A percentile compares a stretch with the other conserved stretches of the same genome.
Conservation (phyloP, 2,113 vertebrate species). For the Archilochus colubris region DNA sequence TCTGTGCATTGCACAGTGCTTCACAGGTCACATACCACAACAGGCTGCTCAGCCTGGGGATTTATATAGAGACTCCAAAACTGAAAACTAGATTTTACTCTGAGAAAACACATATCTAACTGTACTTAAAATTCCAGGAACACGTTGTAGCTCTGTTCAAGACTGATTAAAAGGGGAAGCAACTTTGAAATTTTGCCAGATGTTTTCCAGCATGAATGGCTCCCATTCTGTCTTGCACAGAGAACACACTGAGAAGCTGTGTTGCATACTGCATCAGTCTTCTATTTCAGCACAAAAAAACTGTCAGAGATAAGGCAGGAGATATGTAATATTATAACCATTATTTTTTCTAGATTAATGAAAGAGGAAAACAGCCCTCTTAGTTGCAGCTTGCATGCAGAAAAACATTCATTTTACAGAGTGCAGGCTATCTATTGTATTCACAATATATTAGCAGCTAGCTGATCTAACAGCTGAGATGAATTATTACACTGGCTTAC, state of each 20-base stretch:
- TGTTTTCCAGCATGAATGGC: constrained; percentile 22
- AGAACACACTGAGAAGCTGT: not conserved
- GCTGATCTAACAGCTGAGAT: constrained; percentile 47
- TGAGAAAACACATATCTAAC: not conserved
- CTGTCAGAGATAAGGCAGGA: constrained; percentile 52
- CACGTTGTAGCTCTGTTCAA: not conserved
- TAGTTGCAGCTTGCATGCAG: constrained; percentile 35
- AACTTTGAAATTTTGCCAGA: constrained; percentile 43
- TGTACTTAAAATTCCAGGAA: not conserved
- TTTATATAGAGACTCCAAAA: not conserved
- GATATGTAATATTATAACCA: constrained; percentile 46
- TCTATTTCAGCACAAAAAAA: not conserved
- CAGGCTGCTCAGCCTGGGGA: not conserved
- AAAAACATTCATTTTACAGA: constrained; percentile 48
- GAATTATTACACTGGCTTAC: constrained; percentile 48
- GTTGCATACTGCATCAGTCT: not conserved
- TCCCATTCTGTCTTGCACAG: not conserved
- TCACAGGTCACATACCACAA: not conserved
- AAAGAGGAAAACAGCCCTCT: constrained; percentile 36
- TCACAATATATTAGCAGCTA: constrained; percentile 53
- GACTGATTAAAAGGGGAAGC: constrained; percentile 31
- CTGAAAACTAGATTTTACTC: not conserved
- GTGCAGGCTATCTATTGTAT: constrained; percentile 23
- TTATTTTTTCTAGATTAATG: constrained; percentile 62
- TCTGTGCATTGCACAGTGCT: not conserved